A percentile compares a stretch with the other conserved stretches of the same genome.
These are phyloP conservation scores for Suricata suricatta DNA, from an alignment of 2,113 vertebrate species.

Conservation along the genomic window DNA sequence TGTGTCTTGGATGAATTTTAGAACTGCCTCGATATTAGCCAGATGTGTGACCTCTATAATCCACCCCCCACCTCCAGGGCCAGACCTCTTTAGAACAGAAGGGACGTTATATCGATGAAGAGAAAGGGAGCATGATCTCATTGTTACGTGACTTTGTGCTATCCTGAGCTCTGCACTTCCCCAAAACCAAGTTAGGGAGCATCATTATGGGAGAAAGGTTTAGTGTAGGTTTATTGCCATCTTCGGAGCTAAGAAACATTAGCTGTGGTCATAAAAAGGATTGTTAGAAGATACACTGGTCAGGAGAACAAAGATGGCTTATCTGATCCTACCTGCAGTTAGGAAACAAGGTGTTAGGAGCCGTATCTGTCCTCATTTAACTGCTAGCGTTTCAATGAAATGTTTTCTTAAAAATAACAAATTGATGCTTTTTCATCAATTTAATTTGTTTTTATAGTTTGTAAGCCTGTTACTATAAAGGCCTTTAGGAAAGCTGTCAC, in stretches of 20 bases:
- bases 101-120: background rate
- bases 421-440: background rate
- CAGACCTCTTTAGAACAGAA: background rate
- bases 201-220: background rate
- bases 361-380: background rate
- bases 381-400: background rate
- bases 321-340: background rate
- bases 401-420: background rate
- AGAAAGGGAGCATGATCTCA: background rate
- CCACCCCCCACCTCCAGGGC: background rate
- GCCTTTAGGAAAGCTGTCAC: background rate
- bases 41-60: background rate
- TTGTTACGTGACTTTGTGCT: background rate
- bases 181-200: background rate
- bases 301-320: constrained; percentile 25
- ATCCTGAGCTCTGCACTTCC: background rate
- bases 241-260: background rate
- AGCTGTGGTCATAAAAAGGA: background rate
- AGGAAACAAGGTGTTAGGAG: background rate
- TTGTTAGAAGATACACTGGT: background rate
- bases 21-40: background rate
- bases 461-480: background rate
- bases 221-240: background rate
- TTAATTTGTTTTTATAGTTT: background rate
- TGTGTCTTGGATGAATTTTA: background rate